A percentile compares a stretch with the other conserved stretches of the same genome.
Evolutionary conservation across 1,140 invertebrate genomes (phyloP).

Genomic region (Drosophila insularis): DNA sequence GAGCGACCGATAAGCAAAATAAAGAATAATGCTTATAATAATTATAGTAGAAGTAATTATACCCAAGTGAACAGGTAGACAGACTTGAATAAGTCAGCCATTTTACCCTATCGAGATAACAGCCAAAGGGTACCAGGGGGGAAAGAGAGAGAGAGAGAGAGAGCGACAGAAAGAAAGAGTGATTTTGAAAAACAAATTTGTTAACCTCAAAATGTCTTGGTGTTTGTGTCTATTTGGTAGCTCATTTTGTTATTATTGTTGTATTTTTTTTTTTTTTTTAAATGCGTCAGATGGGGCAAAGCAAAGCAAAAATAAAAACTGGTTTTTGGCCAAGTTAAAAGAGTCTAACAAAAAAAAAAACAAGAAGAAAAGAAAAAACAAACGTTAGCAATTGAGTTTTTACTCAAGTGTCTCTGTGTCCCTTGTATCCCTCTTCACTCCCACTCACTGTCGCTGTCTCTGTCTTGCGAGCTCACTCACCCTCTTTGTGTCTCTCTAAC

Average conservation of each 20-base stretch:
- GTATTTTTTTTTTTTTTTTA: constrained; percentile 2
- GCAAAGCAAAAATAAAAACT: constrained; percentile 40
- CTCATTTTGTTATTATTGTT: constrained; percentile 41
- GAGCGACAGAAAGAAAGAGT: neutral
- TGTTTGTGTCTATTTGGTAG: constrained; percentile 46
- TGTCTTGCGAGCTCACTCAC: neutral
- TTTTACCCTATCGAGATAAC: constrained; percentile 21
- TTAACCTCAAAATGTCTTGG: constrained; percentile 65
- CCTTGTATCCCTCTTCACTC: neutral
- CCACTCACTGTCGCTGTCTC: neutral
- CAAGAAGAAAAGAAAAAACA: too few species aligned
- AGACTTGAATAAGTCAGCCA: constrained; percentile 45
- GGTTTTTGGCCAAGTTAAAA: constrained; percentile 53
- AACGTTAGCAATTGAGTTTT: constrained; percentile 4
- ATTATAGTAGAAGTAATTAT: neutral
- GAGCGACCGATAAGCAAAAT: constrained; percentile 4
- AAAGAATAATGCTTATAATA: constrained; percentile 27
- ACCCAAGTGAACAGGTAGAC: constrained; percentile 50
- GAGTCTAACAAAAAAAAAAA: constrained; percentile 23
- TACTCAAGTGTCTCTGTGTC: neutral
- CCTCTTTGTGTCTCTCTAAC: too few species aligned
- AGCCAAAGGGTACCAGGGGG: neutral
- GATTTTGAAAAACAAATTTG: constrained; percentile 48
- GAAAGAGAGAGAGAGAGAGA: neutral
- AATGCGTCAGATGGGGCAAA: constrained; percentile 46